Base-by-base conservation (phyloP, 2,888 invertebrate genomes). In the Subacronicta megacephala region DNA sequence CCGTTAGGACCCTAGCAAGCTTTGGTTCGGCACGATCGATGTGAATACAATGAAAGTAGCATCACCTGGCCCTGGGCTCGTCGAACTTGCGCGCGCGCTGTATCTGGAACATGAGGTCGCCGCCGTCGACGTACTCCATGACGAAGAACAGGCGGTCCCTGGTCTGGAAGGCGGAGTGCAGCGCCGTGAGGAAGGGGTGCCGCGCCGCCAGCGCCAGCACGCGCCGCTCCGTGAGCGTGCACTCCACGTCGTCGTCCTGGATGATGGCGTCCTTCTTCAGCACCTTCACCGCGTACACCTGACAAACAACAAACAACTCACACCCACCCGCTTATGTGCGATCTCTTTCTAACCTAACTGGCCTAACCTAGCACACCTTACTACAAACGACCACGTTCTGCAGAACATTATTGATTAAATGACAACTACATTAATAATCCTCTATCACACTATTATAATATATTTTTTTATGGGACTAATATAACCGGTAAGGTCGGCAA, bases 81-180 rank as follows among this genome's bases (percentile, higher is more conserved):
- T 99, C 99, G 94, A 99, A 99, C 94, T 99, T 99, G 66, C 99
- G 95, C 63, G 99, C 98, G 83, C 98, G 96, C 94, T 99, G 99
- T 78, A 99, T 99, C 96, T 99, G 99, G 95, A 99, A 99, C 99
- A 99, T 99, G 80, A 99, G 95, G 94, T 98, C 99, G 77, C 99
- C 99, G 75, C 99, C 99, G 92, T 99, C 88, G 50, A 99, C 99
- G 92, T 99, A 99, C 94, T 99, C 99, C 99, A 99, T 99, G 72
- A 99, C 99, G 94, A 99, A 99, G 95, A 99, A 99, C 72, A 99
- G 95, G 10, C 98, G 96, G 89, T 99, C 99, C 92, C 96, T 96
- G 54, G 99, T 99, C 94, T 99, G 99, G 95, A 99, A 99, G 95
- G 98, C 99, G 85, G 97, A 98, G 95, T 98, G 98, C 81, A 99